Conservation (phyloP, 2,113 vertebrate genomes). For the Chitala chitala region DNA sequence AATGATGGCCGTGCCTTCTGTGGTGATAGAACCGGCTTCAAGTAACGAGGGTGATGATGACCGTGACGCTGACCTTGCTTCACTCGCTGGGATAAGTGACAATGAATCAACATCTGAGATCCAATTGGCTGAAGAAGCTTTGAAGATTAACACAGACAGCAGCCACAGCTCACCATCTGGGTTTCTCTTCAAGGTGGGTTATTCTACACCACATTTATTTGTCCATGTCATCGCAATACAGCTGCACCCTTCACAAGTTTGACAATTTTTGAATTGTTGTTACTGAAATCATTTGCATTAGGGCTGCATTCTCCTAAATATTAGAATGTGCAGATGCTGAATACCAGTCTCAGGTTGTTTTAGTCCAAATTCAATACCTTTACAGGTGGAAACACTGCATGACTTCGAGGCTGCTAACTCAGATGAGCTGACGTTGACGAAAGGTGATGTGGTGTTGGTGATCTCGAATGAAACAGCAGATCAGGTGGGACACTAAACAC, state of each 20-base stretch:
- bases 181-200: conserved; percentile 80
- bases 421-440: conserved; percentile 83
- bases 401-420: conserved; percentile 92
- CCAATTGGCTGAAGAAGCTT: conserved; percentile 19
- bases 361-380: background rate
- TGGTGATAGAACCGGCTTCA: conserved; percentile 89
- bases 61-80: conserved; percentile 57
- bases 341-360: no score
- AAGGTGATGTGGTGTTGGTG: conserved; percentile 84
- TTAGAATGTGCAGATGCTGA: background rate
- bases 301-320: background rate
- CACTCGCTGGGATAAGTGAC: conserved; percentile 45
- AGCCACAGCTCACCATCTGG: conserved; percentile 59
- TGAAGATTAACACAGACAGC: conserved; percentile 45
- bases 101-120: conserved; percentile 41
- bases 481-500: conserved; percentile 68
- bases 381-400: conserved; percentile 83
- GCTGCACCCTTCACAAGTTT: background rate
- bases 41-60: conserved; percentile 88
- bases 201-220: background rate
- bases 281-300: background rate
- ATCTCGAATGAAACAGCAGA: conserved; percentile 77
- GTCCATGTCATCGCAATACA: background rate
- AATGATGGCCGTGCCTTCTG: conserved; percentile 80
- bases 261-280: background rate